Percentiles rank a stretch among this genome's conserved stretches.
Evolutionary conservation across 1,140 invertebrate species (phyloP).

Genomic region (Pseudomyrmex sp.): DNA sequence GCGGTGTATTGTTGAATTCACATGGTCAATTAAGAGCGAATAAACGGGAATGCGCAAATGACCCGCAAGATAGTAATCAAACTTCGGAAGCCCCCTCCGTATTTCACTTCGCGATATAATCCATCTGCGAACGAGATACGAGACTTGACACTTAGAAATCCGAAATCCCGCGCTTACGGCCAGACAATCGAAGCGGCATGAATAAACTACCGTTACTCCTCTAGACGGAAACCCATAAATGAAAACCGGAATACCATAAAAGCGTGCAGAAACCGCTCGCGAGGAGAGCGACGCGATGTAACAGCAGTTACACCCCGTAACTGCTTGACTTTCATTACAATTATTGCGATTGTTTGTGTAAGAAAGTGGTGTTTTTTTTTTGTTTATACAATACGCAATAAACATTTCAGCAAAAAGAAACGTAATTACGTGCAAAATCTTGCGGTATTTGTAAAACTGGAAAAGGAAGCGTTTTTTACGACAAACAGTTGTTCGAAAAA

Average conservation of each 20-base stretch:
- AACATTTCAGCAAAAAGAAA: too few species aligned
- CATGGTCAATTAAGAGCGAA: constrained; percentile 72
- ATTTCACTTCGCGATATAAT: constrained; percentile 12
- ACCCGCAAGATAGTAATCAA: constrained; percentile 75
- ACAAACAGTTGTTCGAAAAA: too few species aligned
- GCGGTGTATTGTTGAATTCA: constrained; percentile 33
- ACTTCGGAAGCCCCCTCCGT: neutral
- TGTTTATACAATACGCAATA: too few species aligned
- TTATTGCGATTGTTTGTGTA: neutral
- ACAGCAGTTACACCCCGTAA: constrained; percentile 25
- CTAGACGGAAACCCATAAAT: neutral
- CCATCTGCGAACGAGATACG: neutral
- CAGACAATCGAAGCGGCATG: constrained; percentile 43
- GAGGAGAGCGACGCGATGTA: constrained; percentile 4
- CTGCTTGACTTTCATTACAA: constrained; percentile 22
- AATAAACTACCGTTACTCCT: constrained; percentile 48
- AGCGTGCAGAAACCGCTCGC: constrained; percentile 1
- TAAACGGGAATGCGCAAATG: constrained; percentile 73
- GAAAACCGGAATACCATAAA: constrained; percentile 26
- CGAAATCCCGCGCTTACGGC: constrained; percentile 37
- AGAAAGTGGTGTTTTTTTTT: too few species aligned
- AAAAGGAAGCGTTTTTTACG: too few species aligned
- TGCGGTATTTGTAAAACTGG: too few species aligned
- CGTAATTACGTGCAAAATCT: too few species aligned
- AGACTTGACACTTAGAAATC: constrained; percentile 25